Evolutionary conservation across 2,113 vertebrate species (phyloP).

Genomic region (Rhea americana): DNA sequence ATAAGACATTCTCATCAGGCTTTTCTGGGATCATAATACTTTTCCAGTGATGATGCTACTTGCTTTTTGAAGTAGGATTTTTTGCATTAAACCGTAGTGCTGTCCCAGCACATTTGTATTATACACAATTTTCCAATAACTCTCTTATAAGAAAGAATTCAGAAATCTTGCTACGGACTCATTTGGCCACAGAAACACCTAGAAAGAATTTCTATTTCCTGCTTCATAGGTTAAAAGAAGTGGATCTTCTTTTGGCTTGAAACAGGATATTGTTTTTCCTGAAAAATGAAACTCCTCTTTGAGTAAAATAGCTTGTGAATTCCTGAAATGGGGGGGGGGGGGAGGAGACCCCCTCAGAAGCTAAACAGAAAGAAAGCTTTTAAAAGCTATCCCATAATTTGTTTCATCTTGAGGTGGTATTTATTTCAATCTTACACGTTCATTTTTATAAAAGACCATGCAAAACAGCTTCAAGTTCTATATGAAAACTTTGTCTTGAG

Average conservation of each 20-base stretch:
- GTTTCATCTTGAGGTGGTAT: neutral
- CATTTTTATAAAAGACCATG: neutral
- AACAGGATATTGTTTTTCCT: neutral
- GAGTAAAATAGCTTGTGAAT: neutral
- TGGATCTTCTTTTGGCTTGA: neutral
- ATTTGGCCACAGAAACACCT: fast-evolving
- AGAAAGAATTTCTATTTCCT: neutral
- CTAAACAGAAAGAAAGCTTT: neutral
- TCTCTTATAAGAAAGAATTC: neutral
- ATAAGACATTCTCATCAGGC: neutral
- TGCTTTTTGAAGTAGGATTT: neutral
- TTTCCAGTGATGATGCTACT: neutral
- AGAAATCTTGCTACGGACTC: neutral
- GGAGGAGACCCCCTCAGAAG: neutral
- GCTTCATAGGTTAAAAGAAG: neutral
- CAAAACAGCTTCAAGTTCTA: neutral
- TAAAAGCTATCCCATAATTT: neutral
- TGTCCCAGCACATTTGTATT: neutral
- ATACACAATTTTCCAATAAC: neutral
- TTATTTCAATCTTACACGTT: neutral
- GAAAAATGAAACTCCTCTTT: neutral
- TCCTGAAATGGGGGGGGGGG: neutral
- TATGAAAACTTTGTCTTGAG: neutral
- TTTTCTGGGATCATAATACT: neutral
- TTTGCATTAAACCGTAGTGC: neutral